These are phyloP conservation scores for Galeopsomyia nigrocyanea DNA, from an alignment of 2,888 invertebrate genomes.

Conservation along the genomic window DNA sequence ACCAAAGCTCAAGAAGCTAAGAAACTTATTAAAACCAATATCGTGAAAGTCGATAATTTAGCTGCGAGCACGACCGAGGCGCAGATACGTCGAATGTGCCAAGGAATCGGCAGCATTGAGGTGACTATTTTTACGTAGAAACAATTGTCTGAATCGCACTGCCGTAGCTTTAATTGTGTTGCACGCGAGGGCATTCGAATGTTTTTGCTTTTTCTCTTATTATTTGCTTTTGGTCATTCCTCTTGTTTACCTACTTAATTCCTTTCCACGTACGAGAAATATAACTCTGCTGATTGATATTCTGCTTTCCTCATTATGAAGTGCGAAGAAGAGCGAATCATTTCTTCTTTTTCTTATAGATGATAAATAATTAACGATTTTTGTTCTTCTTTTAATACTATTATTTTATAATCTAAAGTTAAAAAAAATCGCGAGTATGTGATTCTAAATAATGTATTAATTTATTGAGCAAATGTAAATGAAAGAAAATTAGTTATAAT, in stretches of 20 bases:
- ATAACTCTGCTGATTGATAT: neutral
- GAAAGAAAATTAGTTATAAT: too few species aligned
- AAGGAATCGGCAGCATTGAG: slow-evolving; percentile 70
- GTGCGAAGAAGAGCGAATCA: too few species aligned
- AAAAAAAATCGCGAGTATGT: too few species aligned
- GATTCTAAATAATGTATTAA: too few species aligned
- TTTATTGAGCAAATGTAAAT: too few species aligned
- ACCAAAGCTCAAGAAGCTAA: slow-evolving; percentile 51
- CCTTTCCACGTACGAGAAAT: neutral
- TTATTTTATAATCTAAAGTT: too few species aligned
- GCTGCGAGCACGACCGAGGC: slow-evolving; percentile 70
- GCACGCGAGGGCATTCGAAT: too few species aligned
- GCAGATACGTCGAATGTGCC: slow-evolving; percentile 70
- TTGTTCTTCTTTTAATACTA: too few species aligned
- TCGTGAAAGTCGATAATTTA: slow-evolving; percentile 70
- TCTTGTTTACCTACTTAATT: neutral
- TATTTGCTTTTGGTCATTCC: neutral
- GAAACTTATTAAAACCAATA: slow-evolving; percentile 63
- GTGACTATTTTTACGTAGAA: slow-evolving; percentile 65
- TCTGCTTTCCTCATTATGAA: neutral
- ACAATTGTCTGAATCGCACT: slow-evolving; percentile 41
- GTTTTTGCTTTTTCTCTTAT: neutral
- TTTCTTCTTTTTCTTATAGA: too few species aligned
- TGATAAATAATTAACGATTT: too few species aligned
- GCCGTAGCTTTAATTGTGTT: slow-evolving; percentile 17